phyloP scores from a whole-genome alignment of 2,113 vertebrate genomes.

The Loxodonta africana region DNA sequence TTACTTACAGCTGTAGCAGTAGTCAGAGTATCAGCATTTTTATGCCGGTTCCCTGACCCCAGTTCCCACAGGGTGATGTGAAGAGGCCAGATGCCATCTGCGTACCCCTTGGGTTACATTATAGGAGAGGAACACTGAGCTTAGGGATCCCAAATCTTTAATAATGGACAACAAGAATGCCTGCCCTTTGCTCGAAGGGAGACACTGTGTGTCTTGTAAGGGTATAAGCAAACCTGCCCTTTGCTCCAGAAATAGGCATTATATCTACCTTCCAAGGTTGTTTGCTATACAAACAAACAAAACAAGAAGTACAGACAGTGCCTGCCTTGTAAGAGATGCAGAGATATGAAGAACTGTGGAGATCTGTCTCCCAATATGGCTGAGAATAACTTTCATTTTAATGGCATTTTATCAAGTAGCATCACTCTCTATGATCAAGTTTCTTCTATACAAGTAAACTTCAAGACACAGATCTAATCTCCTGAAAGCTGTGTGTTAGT shows the following conservation, averaged over 20 bases:
- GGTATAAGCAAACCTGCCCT: not conserved
- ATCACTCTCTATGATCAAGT: not conserved
- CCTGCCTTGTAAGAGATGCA: not conserved
- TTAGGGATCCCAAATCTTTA: conserved; percentile 37
- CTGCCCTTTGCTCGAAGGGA: not conserved
- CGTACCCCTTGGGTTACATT: not conserved
- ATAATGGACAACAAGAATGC: not conserved
- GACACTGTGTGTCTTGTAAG: not conserved
- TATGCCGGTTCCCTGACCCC: not conserved
- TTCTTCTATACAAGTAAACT: not conserved
- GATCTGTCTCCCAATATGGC: not conserved
- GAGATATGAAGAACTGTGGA: not conserved
- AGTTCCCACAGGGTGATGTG: not conserved
- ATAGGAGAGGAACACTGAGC: not conserved
- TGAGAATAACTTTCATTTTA: conserved; percentile 10
- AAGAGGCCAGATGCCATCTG: not conserved
- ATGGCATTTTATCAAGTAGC: conserved; percentile 16
- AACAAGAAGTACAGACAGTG: not conserved
- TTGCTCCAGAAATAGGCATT: not conserved
- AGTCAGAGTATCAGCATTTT: conserved; percentile 6
- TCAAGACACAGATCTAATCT: not conserved
- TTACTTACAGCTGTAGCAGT: not conserved
- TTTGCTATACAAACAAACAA: not conserved
- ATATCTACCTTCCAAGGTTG: not conserved
- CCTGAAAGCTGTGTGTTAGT: not conserved